Evolutionary conservation across 2,113 vertebrate species (phyloP).

Genomic region (Vidua macroura): DNA sequence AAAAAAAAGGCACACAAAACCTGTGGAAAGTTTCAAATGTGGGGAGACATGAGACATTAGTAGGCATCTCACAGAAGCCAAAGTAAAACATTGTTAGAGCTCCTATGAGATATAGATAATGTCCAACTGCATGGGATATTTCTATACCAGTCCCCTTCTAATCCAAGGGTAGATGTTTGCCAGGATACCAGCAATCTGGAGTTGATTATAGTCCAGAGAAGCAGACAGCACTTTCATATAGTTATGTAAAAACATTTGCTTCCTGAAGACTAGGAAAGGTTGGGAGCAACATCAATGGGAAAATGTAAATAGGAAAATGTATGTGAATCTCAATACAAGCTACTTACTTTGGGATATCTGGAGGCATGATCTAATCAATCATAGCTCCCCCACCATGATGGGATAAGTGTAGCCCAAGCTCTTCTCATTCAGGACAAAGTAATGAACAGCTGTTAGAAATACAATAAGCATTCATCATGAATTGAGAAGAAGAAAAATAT

Average conservation of each 20-base stretch:
- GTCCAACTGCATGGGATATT: not conserved
- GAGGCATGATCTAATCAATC: not conserved
- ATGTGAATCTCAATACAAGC: not conserved
- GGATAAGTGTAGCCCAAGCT: not conserved
- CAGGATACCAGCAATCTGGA: not conserved
- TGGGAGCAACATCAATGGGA: not conserved
- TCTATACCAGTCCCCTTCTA: not conserved
- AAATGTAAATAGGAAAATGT: not conserved
- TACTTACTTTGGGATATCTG: not conserved
- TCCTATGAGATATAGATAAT: not conserved
- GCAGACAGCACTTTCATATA: not conserved
- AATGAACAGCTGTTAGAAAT: not conserved
- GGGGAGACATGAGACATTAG: not conserved
- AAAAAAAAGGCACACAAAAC: not conserved
- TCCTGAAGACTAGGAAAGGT: not conserved
- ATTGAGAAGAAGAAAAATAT: not conserved
- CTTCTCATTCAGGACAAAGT: not conserved
- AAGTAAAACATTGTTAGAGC: not conserved
- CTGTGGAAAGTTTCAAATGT: not conserved
- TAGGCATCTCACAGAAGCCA: not conserved
- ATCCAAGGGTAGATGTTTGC: not conserved
- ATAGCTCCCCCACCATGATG: not conserved
- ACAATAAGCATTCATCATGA: not conserved
- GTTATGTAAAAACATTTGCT: not conserved
- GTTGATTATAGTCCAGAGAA: not conserved